A percentile compares a stretch with the other conserved stretches of the same genome.
Evolutionary conservation across 2,113 vertebrate genomes (phyloP).

Genomic region (Perca flavescens): DNA sequence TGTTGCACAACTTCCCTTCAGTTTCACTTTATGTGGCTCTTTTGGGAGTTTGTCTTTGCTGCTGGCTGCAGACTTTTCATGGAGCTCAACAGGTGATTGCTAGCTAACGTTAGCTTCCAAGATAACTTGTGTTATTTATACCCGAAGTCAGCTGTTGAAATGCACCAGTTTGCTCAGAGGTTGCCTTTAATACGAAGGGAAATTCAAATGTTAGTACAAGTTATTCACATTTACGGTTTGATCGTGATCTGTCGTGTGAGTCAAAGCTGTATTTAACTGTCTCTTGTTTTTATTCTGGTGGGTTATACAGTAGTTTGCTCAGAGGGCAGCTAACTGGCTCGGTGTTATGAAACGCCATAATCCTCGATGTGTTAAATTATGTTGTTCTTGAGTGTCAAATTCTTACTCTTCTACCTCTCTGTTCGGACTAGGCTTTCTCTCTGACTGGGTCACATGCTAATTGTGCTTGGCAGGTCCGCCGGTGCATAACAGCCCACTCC

Average conservation of each 20-base stretch:
- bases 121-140: not conserved
- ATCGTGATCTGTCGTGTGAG: not conserved
- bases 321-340: not conserved
- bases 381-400: constrained; percentile 28
- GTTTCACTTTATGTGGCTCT: not conserved
- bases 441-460: constrained; percentile 78
- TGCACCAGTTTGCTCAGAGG: no score
- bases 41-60: not conserved
- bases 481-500: constrained; percentile 65
- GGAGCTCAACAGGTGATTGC: constrained; percentile 78
- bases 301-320: constrained; percentile 2
- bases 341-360: not conserved
- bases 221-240: not conserved
- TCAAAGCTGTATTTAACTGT: not conserved
- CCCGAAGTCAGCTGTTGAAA: not conserved
- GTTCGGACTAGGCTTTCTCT: constrained; percentile 35
- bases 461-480: constrained; percentile 79
- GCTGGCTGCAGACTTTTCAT: constrained; percentile 22
- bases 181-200: accelerated
- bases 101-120: constrained; percentile 42
- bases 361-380: constrained; percentile 9
- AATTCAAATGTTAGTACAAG: not conserved
- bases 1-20: not conserved
- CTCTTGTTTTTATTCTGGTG: not conserved
- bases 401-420: constrained; percentile 31